A percentile compares a stretch with the other conserved stretches of the same genome.
phyloP scores from a whole-genome alignment of 2,888 invertebrate genomes.

The Azorinus chamasolen region DNA sequence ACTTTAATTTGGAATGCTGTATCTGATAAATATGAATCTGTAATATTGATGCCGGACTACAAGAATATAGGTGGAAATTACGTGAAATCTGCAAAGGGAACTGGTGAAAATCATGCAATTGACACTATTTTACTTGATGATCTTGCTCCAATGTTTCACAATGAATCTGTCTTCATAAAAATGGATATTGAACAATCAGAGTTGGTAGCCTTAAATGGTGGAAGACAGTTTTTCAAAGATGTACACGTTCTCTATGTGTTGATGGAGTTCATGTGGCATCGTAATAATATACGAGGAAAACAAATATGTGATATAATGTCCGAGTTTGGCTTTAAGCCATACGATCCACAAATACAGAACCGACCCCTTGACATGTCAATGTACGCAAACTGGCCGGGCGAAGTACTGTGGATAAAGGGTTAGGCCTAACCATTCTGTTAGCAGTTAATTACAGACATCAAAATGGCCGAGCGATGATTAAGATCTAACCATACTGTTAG shows the following conservation, averaged over 20 bases:
- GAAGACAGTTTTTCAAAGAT: conserved; percentile 55
- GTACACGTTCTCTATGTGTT: conserved; percentile 65
- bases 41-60: conserved; percentile 25
- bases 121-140: conserved; percentile 54
- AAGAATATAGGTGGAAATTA: neutral
- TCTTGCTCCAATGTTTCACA: conserved; percentile 48
- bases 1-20: conserved; percentile 64
- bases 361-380: no score
- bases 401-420: no score
- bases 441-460: no score
- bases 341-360: no score
- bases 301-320: no score
- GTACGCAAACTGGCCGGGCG: no score
- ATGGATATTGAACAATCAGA: conserved; percentile 67
- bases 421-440: no score
- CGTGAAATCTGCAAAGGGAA: neutral
- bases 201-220: conserved; percentile 55
- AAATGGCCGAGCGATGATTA: no score
- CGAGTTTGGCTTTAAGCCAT: no score
- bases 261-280: no score
- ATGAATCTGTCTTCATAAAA: conserved; percentile 31
- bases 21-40: conserved; percentile 49
- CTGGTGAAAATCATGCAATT: neutral
- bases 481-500: no score
- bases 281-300: no score